Evolutionary conservation across 2,113 vertebrate genomes (phyloP).

Genomic region (Lucifuga dentata): DNA sequence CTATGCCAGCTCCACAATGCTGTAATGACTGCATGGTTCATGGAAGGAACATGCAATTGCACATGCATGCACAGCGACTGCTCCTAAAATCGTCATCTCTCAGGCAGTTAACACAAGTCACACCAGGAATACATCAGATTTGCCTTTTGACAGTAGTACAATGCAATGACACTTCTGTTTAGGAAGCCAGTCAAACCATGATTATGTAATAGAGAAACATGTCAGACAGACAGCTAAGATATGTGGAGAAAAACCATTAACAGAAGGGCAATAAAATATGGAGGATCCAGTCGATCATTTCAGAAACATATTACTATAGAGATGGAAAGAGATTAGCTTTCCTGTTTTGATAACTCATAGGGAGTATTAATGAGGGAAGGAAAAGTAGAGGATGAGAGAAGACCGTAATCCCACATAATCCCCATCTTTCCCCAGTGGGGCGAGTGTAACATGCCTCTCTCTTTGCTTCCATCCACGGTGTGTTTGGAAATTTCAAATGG

Average conservation of each 20-base stretch:
- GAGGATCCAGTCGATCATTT: background rate
- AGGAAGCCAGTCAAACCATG: constrained; percentile 24
- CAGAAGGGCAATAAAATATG: no score
- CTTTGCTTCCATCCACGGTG: background rate
- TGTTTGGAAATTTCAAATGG: constrained; percentile 53
- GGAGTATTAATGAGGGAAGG: constrained; percentile 25
- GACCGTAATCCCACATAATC: constrained; percentile 64
- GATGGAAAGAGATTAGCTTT: constrained; percentile 3
- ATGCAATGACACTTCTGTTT: background rate
- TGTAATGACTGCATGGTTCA: constrained; percentile 39
- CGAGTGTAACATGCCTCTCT: constrained; percentile 3
- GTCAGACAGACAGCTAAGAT: constrained; percentile 3
- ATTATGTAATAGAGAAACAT: background rate
- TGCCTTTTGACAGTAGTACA: background rate
- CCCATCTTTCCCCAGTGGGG: constrained; percentile 38
- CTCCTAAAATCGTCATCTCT: background rate
- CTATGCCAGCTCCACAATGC: constrained; percentile 36
- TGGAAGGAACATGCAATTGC: background rate
- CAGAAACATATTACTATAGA: background rate
- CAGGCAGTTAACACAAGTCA: background rate
- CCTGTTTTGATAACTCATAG: constrained; percentile 16
- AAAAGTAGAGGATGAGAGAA: constrained; percentile 59
- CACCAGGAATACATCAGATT: constrained; percentile 12
- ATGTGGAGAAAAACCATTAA: background rate
- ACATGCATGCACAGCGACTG: constrained; percentile 8